A percentile compares a stretch with the other conserved stretches of the same genome.
These are phyloP conservation scores for Anseranas semipalmata DNA, from an alignment of 2,113 vertebrate genomes.

Conservation along the genomic window DNA sequence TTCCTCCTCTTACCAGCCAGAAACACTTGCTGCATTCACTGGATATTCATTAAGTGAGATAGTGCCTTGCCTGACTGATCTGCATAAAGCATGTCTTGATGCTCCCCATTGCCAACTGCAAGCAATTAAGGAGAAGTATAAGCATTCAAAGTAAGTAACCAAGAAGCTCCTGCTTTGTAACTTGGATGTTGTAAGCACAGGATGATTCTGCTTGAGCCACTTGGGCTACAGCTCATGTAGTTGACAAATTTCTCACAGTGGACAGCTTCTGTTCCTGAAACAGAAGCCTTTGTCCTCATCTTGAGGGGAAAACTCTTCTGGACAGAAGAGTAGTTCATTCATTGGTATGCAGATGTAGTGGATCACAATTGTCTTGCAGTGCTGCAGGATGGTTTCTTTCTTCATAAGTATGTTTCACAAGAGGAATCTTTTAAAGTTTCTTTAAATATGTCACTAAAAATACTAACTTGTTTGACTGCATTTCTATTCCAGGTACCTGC, in stretches of 20 bases:
- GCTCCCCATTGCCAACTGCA: slow-evolving; percentile 81
- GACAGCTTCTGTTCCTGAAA: neutral
- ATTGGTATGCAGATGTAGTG: neutral
- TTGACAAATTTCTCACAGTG: neutral
- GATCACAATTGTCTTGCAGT: neutral
- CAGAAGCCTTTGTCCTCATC: neutral
- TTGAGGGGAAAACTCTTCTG: neutral
- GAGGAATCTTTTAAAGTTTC: no score
- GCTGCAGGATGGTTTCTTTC: neutral
- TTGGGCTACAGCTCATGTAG: neutral
- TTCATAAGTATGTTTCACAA: neutral
- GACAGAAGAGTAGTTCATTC: neutral
- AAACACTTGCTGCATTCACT: slow-evolving; percentile 83
- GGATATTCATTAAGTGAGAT: slow-evolving; percentile 88
- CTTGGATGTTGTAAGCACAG: neutral
- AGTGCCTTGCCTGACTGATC: slow-evolving; percentile 83
- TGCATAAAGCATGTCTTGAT: slow-evolving; percentile 82
- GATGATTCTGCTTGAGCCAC: neutral
- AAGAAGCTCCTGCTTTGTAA: neutral
- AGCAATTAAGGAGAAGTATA: slow-evolving; percentile 89
- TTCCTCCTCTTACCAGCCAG: slow-evolving; percentile 77
- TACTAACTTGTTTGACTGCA: neutral
- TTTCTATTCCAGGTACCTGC: slow-evolving; percentile 76
- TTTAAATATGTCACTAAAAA: neutral
- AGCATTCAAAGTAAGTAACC: slow-evolving; percentile 82